Evolutionary conservation across 1,140 invertebrate species (phyloP), one percentile per base, ranked within the genome.

Genomic region (Yoshiicerus persimilis): DNA sequence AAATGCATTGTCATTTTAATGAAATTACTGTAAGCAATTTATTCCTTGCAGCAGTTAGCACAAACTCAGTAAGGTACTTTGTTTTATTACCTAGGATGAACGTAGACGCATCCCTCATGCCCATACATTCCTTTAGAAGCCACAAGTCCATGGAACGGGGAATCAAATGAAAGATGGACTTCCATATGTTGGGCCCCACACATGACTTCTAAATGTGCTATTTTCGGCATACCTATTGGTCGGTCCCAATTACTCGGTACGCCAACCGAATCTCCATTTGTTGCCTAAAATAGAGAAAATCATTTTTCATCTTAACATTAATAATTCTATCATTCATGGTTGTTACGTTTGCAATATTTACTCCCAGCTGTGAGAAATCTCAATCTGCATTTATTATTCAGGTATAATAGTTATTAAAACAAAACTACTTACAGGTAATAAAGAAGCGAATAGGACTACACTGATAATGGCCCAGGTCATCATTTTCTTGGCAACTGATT

Each of bases 121-220:
- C 91, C 92, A 84, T 92, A 92, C 88, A 92, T 92, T 30, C 92
- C 96, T 94, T 98, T 98, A 10, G 97, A 98, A 84, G 97, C 98
- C 5, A 98, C 96, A 90, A 98, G 96, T n/a, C 97, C 97, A 92
- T 97, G 96, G 92, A 98, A 98, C 10, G 97, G 96, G 90, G 96
- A 96, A 70, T 96, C 97, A 92, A 98, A 98, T 77, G 96, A 96
- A 70, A 98, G 94, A 91, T 98, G 96, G 0, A 98, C 97, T 84
- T 88, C 87, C 87, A 88, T 88, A 77, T 91, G 90, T 84, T 93
- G 91, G 88, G 93, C 93, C 20, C 97, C 97, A 92, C 97, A 98
- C 96, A 97, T 97, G 62, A 97, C 97, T 92, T 98, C 97, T 89
- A 98, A 93, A 27, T 96, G 95, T 88, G 95, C 95, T 91, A 97